Evolutionary conservation across 1,140 invertebrate species (phyloP).

Genomic region (Apis dorsata): DNA sequence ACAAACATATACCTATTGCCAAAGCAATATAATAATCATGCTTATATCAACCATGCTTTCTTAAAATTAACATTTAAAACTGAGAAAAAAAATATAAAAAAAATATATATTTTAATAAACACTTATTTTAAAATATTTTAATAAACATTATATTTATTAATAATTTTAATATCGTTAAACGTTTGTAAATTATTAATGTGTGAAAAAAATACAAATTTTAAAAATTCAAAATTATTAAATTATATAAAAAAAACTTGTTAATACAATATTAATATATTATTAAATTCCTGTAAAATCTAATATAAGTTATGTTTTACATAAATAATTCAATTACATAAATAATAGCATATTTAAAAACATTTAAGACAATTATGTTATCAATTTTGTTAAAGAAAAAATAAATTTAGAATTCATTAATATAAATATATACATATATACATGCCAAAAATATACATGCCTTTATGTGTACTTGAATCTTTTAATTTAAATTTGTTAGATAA

Average conservation of each 20-base stretch:
- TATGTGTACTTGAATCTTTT: conserved; percentile 66
- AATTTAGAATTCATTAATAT: background rate
- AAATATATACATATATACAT: background rate
- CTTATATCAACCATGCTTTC: conserved; percentile 14
- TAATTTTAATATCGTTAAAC: background rate
- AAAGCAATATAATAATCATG: conserved; percentile 38
- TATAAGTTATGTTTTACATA: background rate
- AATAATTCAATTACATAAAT: background rate
- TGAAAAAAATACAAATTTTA: background rate
- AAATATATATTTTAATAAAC: background rate
- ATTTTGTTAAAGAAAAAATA: background rate
- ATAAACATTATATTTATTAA: background rate
- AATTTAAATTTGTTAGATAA: conserved; percentile 74
- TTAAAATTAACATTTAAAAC: conserved; percentile 4
- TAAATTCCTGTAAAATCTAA: no score
- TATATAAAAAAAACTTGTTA: background rate
- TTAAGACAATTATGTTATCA: background rate
- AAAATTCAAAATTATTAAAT: background rate
- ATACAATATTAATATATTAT: no score
- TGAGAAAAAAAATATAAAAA: background rate
- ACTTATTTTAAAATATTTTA: background rate
- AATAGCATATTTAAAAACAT: background rate
- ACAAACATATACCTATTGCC: conserved; percentile 71
- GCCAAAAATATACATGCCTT: conserved; percentile 65
- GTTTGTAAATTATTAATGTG: background rate